Conservation (phyloP, 1,140 invertebrate species). For the Drosophila mayri region DNA sequence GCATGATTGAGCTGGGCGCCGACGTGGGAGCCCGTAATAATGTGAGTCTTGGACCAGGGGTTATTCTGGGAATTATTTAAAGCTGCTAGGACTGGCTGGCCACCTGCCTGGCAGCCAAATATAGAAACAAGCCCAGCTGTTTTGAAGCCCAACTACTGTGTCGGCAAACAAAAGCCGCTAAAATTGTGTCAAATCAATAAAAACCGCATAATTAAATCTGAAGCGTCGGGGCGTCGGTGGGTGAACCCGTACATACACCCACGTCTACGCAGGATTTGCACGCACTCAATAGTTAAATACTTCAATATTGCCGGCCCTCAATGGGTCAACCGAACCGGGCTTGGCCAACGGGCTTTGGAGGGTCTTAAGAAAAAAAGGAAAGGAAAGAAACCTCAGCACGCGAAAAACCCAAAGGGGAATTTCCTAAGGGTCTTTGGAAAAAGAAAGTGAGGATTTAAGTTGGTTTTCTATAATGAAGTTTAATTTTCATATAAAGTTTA, state of each 20-base stretch:
- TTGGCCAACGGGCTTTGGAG: constrained; percentile 59
- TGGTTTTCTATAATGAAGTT: constrained; percentile 2
- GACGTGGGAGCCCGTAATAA: constrained; percentile 95
- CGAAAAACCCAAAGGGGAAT: constrained; percentile 39
- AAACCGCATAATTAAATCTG: constrained; percentile 82
- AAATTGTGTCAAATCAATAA: constrained; percentile 84
- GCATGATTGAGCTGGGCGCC: constrained; percentile 96
- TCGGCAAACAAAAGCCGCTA: constrained; percentile 51
- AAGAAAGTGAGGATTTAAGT: neutral
- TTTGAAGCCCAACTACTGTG: constrained; percentile 12
- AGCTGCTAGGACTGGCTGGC: neutral
- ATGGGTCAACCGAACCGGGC: constrained; percentile 70
- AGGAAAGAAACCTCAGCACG: constrained; percentile 14
- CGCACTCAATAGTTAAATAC: constrained; percentile 39
- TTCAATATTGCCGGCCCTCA: constrained; percentile 17
- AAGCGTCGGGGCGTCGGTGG: constrained; percentile 54
- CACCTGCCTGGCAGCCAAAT: constrained; percentile 32
- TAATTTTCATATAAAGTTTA: neutral
- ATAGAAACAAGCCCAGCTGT: constrained; percentile 48
- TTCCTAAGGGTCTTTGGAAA: constrained; percentile 19
- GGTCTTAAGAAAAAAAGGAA: neutral
- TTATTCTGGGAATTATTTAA: constrained; percentile 42
- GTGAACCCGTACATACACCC: constrained; percentile 24
- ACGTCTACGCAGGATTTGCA: constrained; percentile 57
- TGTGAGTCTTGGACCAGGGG: constrained; percentile 87